Conservation (phyloP, 2,888 invertebrate species). For the Selenia dentaria region DNA sequence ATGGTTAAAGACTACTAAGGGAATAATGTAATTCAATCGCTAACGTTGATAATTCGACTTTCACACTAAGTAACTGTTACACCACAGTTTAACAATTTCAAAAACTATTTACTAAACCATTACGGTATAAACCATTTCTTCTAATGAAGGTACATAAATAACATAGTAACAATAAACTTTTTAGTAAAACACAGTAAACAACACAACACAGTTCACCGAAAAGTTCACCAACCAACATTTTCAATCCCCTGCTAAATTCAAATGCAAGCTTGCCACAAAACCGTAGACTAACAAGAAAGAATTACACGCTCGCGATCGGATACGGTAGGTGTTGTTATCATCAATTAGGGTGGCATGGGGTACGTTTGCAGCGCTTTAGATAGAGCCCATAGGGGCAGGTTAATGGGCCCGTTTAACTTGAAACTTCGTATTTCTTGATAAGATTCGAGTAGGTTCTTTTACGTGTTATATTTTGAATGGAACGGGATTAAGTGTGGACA, state of each 20-base stretch:
- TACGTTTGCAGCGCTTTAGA: constrained; percentile 24
- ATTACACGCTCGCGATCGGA: constrained; percentile 19
- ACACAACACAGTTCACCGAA: not conserved
- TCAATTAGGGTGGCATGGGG: constrained; percentile 47
- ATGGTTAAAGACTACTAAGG: no score
- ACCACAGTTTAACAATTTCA: no score
- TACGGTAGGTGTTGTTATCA: constrained; percentile 46
- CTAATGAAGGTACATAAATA: no score
- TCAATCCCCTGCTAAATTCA: not conserved
- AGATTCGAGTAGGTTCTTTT: not conserved
- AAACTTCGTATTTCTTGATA: not conserved
- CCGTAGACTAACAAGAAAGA: constrained; percentile 19
- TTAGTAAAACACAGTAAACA: no score
- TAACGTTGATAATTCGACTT: no score
- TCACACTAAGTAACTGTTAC: no score
- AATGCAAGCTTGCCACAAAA: constrained; percentile 1
- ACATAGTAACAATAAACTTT: no score
- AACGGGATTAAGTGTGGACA: no score
- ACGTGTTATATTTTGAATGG: no score
- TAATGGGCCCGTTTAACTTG: constrained; percentile 9
- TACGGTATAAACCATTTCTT: no score
- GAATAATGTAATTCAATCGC: no score
- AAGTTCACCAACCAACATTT: not conserved
- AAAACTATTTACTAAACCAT: no score
- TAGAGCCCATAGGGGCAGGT: constrained; percentile 12